Evolutionary conservation across 2,888 invertebrate species (phyloP).

Genomic region (Tridacna crocea): DNA sequence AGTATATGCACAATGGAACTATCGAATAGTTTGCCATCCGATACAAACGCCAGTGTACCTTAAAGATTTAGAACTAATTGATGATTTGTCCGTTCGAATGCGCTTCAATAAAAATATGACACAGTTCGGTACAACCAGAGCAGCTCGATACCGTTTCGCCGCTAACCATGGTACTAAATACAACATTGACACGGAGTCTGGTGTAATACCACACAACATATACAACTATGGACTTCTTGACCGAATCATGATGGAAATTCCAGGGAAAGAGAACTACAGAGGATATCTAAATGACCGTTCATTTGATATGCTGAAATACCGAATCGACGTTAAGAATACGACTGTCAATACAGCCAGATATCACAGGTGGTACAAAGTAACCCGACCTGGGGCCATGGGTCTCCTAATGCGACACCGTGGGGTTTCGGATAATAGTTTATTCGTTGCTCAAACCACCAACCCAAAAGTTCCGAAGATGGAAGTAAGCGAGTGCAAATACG

Average conservation of each 20-base stretch:
- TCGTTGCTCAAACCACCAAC: slow-evolving; percentile 70
- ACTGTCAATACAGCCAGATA: slow-evolving; percentile 57
- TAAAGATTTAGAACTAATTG: slow-evolving; percentile 61
- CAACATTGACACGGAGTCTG: slow-evolving; percentile 23
- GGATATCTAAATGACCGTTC: slow-evolving; percentile 39
- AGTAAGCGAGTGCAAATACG: slow-evolving; percentile 51
- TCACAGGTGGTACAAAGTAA: slow-evolving; percentile 49
- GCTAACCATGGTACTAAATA: slow-evolving; percentile 22
- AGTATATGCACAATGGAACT: slow-evolving; percentile 74
- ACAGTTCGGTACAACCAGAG: slow-evolving; percentile 30
- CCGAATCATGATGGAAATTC: slow-evolving; percentile 56
- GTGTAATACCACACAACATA: slow-evolving; percentile 5
- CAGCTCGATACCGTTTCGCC: slow-evolving; percentile 55
- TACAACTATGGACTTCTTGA: slow-evolving; percentile 39
- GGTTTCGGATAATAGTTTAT: slow-evolving; percentile 60
- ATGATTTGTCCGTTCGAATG: slow-evolving; percentile 70
- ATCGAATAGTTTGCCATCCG: slow-evolving; percentile 73
- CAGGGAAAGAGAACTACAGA: slow-evolving; percentile 56
- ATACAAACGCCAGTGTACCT: slow-evolving; percentile 60
- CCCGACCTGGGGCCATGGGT: slow-evolving; percentile 56
- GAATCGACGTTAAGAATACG: slow-evolving; percentile 37
- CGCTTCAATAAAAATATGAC: slow-evolving; percentile 40
- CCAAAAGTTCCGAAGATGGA: slow-evolving; percentile 62
- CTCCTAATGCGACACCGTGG: slow-evolving; percentile 52
- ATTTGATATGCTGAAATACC: slow-evolving; percentile 44